Percentiles rank a stretch among this genome's conserved stretches.
Evolutionary conservation across 2,797 vertebrate species (phyloP).

Genomic region (Sebastes alutus): DNA sequence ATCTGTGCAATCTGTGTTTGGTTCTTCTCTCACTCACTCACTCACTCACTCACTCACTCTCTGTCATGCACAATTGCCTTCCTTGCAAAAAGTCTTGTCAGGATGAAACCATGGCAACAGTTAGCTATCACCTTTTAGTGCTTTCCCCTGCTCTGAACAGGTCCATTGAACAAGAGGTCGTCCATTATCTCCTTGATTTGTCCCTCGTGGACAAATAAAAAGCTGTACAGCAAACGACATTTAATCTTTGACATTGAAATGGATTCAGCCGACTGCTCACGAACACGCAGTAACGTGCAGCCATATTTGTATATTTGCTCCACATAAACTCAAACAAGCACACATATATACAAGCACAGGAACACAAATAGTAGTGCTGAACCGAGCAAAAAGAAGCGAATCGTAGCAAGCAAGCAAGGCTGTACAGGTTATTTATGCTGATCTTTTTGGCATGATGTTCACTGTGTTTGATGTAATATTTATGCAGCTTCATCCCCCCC

Average conservation of each 20-base stretch:
- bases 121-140: constrained; percentile 27
- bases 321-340: constrained; percentile 7
- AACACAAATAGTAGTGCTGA: background rate
- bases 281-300: background rate
- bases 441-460: constrained; percentile 58
- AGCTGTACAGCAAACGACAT: background rate
- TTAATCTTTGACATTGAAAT: constrained; percentile 35
- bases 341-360: background rate
- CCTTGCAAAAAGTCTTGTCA: constrained; percentile 35
- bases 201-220: constrained; percentile 26
- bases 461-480: constrained; percentile 79
- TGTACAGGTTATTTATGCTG: constrained; percentile 67
- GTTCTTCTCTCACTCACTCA: constrained; percentile 1
- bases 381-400: constrained; percentile 32
- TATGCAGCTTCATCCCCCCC: constrained; percentile 58
- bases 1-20: constrained; percentile 24
- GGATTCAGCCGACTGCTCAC: background rate
- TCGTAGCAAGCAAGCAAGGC: constrained; percentile 25
- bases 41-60: constrained; percentile 10
- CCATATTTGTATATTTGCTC: background rate
- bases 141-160: constrained; percentile 4
- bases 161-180: constrained; percentile 20
- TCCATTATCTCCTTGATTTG: constrained; percentile 39
- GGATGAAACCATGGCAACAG: constrained; percentile 75
- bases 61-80: constrained; percentile 23